Conservation (phyloP, 1,140 invertebrate species). For the Sipha flava region DNA sequence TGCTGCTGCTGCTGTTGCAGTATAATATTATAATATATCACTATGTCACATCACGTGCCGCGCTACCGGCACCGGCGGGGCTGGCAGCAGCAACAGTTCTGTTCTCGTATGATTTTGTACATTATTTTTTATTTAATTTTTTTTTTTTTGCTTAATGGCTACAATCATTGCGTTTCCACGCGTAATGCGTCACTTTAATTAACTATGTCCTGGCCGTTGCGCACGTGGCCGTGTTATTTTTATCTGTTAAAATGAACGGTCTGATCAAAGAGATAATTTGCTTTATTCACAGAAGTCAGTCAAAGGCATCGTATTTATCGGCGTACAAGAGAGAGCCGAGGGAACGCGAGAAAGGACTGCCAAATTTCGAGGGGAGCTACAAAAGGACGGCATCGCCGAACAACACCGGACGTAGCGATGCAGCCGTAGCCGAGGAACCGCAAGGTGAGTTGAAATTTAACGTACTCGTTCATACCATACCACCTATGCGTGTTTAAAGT, state of each 20-base stretch:
- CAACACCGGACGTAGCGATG: constrained; percentile 39
- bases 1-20: not conserved
- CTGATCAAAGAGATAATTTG: not conserved
- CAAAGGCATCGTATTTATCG: constrained; percentile 64
- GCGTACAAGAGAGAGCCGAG: constrained; percentile 46
- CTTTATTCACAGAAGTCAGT: constrained; percentile 56
- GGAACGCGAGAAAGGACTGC: constrained; percentile 53
- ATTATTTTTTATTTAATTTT: too few relatives aligned
- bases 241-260: not conserved
- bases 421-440: not conserved
- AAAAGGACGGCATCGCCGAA: constrained; percentile 65
- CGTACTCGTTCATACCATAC: too few relatives aligned
- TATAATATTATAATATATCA: too few relatives aligned
- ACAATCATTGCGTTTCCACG: too few relatives aligned
- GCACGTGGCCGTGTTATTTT: not conserved
- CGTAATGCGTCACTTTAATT: too few relatives aligned
- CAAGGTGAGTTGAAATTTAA: constrained; percentile 3
- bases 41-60: too few relatives aligned
- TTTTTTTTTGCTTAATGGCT: too few relatives aligned
- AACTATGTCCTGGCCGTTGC: not conserved
- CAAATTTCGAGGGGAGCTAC: constrained; percentile 64
- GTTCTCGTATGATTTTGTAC: not conserved
- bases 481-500: too few relatives aligned
- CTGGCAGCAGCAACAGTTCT: too few relatives aligned
- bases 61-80: too few relatives aligned